A percentile compares a stretch with the other conserved stretches of the same genome.
These are phyloP conservation scores for Parus major DNA, from an alignment of 2,113 vertebrate species.

Conservation along the genomic window DNA sequence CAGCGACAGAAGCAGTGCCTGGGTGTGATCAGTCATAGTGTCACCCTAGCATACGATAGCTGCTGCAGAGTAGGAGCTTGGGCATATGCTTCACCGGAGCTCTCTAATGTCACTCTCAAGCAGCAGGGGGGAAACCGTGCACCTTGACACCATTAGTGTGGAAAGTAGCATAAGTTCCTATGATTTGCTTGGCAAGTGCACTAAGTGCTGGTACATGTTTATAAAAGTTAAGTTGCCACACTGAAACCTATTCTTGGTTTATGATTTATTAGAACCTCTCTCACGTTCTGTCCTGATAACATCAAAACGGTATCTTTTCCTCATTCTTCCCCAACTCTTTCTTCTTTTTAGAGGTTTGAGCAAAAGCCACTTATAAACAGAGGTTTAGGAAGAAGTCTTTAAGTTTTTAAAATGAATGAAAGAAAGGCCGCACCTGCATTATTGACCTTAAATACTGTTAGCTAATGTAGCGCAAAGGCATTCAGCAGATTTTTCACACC, in stretches of 20 bases:
- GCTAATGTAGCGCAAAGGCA: conserved; percentile 28
- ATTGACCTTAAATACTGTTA: conserved; percentile 43
- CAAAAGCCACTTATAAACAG: not conserved
- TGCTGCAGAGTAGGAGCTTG: not conserved
- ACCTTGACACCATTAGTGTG: conserved; percentile 13
- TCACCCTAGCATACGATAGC: not conserved
- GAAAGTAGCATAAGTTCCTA: not conserved
- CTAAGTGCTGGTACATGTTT: not conserved
- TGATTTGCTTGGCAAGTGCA: not conserved
- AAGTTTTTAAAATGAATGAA: not conserved
- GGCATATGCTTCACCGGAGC: not conserved
- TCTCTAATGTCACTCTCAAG: not conserved
- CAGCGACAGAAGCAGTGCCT: not conserved
- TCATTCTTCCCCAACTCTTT: not conserved
- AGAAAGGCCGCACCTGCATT: not conserved
- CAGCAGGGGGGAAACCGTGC: not conserved
- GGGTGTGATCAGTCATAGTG: conserved; percentile 40
- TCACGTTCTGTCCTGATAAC: not conserved
- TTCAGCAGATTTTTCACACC: conserved; percentile 52
- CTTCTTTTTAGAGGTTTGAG: not conserved
- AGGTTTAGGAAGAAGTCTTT: not conserved
- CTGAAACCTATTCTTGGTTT: not conserved
- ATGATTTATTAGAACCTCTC: not conserved
- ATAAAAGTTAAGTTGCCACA: not conserved
- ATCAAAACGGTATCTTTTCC: not conserved